Base-by-base conservation (phyloP, 2,113 vertebrate species). In the Arvicanthis niloticus region DNA sequence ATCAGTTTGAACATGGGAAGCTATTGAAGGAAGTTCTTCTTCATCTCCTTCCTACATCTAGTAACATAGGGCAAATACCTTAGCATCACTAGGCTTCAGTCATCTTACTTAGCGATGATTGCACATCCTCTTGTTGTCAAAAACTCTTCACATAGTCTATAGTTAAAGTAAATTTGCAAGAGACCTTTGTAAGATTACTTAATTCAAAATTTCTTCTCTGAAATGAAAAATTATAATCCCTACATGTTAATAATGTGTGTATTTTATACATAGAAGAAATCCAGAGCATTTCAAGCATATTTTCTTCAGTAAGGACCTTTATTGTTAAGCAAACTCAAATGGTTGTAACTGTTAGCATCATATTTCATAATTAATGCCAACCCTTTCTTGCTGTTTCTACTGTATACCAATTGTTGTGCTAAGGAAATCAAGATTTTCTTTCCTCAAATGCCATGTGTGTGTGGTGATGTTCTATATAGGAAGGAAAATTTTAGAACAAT, bases 261-360 rank as follows among this genome's bases (percentile, higher is more conserved):
- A 40, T 45, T 86, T 76, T 78, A 78, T 12, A 45, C 13, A 86
- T 8, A 56, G n/a, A 88, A 95, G 56, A 88, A 89, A 91, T 34
- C 37, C 48, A 96, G 76, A 48, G 53, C 13, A 95, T 62, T 91
- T 96, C 9, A 91, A 91, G 26, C 88, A 48, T 89, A 91, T 89
- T 91, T 94, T 73, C 70, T 73, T 96, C 40, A 90, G 7, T 65
- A 77, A 65, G n/a, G 17, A 91, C 37, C 13, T 90, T 90, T 84
- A 62, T 88, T 65, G 6, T 42, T 85, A 65, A 31, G 58, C 40
- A 15, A 85, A 19, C 86, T 78, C 88, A 34, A 12, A 86, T 7
- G 29, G 3, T 5, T 0, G 6, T 19, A 48, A 68, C 11, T 22
- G 19, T 17, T 45, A 75, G 26, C 31, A 34, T 42, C 8, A 67